Base-by-base conservation (phyloP, 2,113 vertebrate genomes). In the Cololabis saira region DNA sequence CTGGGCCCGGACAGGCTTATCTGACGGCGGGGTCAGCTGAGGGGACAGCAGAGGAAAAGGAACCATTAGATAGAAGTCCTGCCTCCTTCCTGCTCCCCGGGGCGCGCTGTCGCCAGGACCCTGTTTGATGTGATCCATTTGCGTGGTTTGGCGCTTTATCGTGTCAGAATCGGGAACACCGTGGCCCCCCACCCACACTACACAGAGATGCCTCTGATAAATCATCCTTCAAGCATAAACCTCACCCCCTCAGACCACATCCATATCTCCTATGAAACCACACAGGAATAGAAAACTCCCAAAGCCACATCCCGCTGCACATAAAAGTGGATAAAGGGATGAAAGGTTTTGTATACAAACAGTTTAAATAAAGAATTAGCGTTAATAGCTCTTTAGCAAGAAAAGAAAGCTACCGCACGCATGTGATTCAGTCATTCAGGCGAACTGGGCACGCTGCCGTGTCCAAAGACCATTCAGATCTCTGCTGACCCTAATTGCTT, bases 351-450 rank as follows among this genome's bases (percentile, higher is more conserved):
- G 90, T 92, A 86, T 89, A 92, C 90, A 93, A 93, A 92, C 91
- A 89, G 88, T 92, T 92, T 91, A 91, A 93, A 92, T 92, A 91
- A 93, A 91, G 91, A 91, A 91, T 93, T 92, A 93, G 51, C 56
- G 21, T 85, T 93, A 93, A 92, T 93, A 90, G 88, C 85, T 88
- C 83, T 89, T 91, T 76, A 91, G 91, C 90, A 77, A 89, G 88
- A 91, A 89, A 89, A 92, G 89, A 91, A 92, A 92, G 89, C 88
- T 88, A 74, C 85, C 68, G 87, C 82, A 90, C 88, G 89, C 90
- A 91, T 90, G 86, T 51, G 87, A 90, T 87, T 88, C 74, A 80
- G 68, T 80, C 86, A 84, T 83, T 89, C 80, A 90, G 69, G 80
- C 88, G 81, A 70, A 90, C 74, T 78, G 77, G 80, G 83, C 22